Evolutionary conservation across 2,113 vertebrate genomes (phyloP).

Genomic region (Caranx ignobilis): DNA sequence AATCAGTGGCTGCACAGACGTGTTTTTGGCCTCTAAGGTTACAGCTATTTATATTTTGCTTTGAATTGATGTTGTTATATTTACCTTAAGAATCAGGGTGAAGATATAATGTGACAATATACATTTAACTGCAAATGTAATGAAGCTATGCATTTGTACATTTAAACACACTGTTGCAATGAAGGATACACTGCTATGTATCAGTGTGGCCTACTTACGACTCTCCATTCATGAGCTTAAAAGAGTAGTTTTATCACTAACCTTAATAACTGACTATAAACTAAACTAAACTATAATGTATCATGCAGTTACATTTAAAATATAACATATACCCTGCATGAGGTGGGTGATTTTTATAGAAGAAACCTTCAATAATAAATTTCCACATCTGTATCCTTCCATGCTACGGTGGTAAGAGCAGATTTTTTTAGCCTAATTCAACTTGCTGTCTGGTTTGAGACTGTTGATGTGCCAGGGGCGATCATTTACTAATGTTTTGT

Average conservation of each 20-base stretch:
- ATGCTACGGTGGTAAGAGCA: conserved; percentile 10
- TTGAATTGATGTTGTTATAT: neutral
- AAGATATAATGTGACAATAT: neutral
- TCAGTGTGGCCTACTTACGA: conserved; percentile 30
- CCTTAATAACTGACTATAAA: neutral
- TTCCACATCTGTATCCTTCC: neutral
- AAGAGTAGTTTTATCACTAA: conserved; percentile 5
- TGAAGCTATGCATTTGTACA: neutral
- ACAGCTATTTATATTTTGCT: neutral
- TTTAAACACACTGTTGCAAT: neutral
- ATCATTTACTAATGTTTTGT: conserved; percentile 77
- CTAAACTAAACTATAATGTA: no score
- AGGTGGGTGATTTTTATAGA: neutral
- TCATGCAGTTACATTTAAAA: neutral
- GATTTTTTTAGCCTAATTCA: conserved; percentile 53
- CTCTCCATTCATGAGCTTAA: conserved; percentile 7
- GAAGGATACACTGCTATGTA: neutral
- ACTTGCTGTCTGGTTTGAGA: conserved; percentile 60
- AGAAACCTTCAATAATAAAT: neutral
- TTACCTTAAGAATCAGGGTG: neutral
- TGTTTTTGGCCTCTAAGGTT: neutral
- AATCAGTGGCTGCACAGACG: neutral
- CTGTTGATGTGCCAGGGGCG: conserved; percentile 54
- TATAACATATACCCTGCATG: neutral
- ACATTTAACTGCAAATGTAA: neutral